Percentiles rank a stretch among this genome's conserved stretches.
phyloP scores from a whole-genome alignment of 2,113 vertebrate species.

The Theristicus caerulescens region DNA sequence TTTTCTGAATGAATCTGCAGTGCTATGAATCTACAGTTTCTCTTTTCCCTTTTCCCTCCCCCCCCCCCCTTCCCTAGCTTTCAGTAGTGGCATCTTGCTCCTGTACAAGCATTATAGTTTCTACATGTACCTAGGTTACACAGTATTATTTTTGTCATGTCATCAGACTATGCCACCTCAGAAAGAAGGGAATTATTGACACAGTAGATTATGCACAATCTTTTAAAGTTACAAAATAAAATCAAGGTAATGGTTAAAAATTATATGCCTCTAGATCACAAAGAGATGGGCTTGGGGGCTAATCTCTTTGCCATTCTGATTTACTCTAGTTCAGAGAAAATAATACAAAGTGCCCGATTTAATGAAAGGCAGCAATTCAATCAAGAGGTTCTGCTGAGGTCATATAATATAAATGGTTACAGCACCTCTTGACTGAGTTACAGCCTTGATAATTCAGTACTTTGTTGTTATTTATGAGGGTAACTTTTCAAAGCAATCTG shows the following conservation, averaged over 20 bases:
- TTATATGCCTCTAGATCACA: slow-evolving; percentile 40
- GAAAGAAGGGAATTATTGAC: neutral
- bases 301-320: slow-evolving; percentile 59
- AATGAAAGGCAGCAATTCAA: slow-evolving; percentile 71
- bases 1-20: slow-evolving; percentile 56
- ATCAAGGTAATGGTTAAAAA: slow-evolving; percentile 46
- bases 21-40: neutral
- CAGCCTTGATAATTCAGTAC: slow-evolving; percentile 69
- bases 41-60: neutral
- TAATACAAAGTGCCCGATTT: slow-evolving; percentile 60
- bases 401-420: slow-evolving; percentile 68
- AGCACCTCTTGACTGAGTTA: slow-evolving; percentile 68
- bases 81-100: slow-evolving; percentile 22
- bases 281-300: slow-evolving; percentile 52
- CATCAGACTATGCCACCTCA: neutral
- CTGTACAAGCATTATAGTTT: neutral
- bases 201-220: neutral
- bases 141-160: slow-evolving; percentile 35
- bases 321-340: slow-evolving; percentile 59
- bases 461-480: slow-evolving; percentile 76
- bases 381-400: slow-evolving; percentile 70
- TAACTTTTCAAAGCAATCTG: slow-evolving; percentile 64
- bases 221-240: slow-evolving; percentile 57
- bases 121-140: slow-evolving; percentile 16
- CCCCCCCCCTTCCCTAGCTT: neutral